Evolutionary conservation across 2,113 vertebrate genomes (phyloP).

Genomic region (Abramis brama): DNA sequence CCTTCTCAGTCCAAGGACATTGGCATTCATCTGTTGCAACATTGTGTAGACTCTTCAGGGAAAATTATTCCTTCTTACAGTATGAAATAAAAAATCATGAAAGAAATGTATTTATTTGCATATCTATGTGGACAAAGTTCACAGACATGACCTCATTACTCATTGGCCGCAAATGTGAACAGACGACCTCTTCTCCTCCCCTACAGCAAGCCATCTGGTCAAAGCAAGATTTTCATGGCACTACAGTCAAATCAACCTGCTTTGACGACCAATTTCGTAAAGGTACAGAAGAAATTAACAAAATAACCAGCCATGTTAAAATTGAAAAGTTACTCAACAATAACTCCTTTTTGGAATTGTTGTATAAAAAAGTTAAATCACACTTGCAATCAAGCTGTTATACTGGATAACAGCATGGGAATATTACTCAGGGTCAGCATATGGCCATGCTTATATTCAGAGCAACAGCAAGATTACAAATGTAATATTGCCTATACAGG

Average conservation of each 20-base stretch:
- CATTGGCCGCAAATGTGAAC: neutral
- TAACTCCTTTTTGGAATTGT: neutral
- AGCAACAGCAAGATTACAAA: neutral
- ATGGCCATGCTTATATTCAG: neutral
- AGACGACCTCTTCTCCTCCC: neutral
- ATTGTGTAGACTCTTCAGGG: neutral
- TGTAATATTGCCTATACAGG: neutral
- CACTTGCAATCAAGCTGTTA: neutral
- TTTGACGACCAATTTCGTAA: neutral
- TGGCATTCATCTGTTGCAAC: neutral
- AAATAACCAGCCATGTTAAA: neutral
- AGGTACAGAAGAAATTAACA: neutral
- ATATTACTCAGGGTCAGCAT: neutral
- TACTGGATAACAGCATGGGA: neutral
- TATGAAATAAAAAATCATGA: neutral
- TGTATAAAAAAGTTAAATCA: neutral
- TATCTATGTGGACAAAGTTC: neutral
- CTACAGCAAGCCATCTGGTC: constrained; percentile 12
- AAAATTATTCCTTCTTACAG: neutral
- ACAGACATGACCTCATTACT: constrained; percentile 30
- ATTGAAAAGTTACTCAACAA: neutral
- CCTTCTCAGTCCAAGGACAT: neutral
- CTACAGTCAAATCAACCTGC: neutral
- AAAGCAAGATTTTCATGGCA: neutral
- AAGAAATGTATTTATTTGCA: neutral